These are phyloP conservation scores for Rachycentron canadum DNA, from an alignment of 2,797 vertebrate genomes.

Conservation along the genomic window DNA sequence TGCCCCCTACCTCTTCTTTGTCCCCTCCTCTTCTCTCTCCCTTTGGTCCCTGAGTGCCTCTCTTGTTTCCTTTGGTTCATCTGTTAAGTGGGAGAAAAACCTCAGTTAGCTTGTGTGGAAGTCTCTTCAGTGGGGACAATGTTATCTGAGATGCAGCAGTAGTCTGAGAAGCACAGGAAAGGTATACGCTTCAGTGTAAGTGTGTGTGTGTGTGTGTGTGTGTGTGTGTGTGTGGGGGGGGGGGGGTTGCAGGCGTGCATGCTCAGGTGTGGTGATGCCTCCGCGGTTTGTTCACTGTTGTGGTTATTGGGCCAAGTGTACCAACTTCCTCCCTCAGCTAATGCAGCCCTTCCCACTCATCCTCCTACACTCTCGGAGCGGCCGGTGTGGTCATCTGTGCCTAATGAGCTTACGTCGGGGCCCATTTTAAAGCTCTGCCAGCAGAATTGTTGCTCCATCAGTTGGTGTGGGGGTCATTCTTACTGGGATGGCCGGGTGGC, in stretches of 20 bases:
- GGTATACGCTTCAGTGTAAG: constrained; percentile 48
- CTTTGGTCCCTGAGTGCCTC: constrained; percentile 74
- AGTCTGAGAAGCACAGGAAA: constrained; percentile 59
- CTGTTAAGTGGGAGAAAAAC: constrained; percentile 82
- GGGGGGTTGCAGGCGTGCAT: constrained; percentile 21
- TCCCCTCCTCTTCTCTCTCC: constrained; percentile 46
- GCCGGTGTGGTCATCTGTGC: constrained; percentile 68
- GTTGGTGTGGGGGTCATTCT: constrained; percentile 58
- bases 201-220: constrained; percentile 45
- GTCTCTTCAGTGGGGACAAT: constrained; percentile 75
- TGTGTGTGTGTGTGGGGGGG: constrained; percentile 14
- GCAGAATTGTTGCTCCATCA: constrained; percentile 68
- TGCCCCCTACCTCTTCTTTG: constrained; percentile 25
- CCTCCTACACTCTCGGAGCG: constrained; percentile 30
- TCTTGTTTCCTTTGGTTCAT: constrained; percentile 81
- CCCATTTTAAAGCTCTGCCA: constrained; percentile 66
- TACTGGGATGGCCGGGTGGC: constrained; percentile 41
- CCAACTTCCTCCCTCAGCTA: constrained; percentile 71
- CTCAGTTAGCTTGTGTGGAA: constrained; percentile 76
- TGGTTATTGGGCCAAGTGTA: constrained; percentile 40
- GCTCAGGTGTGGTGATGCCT: constrained; percentile 56
- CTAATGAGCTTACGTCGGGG: constrained; percentile 64
- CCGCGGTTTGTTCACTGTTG: constrained; percentile 69
- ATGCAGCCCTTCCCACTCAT: constrained; percentile 53
- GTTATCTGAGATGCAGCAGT: constrained; percentile 73